These are phyloP conservation scores for Sciurus niger DNA, from an alignment of 2,113 vertebrate genomes.

Conservation along the genomic window DNA sequence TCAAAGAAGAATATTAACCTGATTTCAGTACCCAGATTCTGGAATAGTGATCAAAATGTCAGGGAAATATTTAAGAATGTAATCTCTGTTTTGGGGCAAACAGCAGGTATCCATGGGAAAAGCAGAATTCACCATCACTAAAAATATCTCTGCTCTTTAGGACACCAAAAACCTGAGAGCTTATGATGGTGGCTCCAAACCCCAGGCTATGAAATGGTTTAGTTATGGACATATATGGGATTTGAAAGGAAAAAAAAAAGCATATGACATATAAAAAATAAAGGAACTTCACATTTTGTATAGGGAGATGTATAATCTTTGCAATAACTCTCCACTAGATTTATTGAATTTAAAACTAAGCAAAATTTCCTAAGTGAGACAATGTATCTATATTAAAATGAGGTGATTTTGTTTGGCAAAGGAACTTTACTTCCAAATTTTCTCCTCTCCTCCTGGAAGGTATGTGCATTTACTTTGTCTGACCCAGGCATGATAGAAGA, in stretches of 20 bases:
- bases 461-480: not conserved
- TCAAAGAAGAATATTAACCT: not conserved
- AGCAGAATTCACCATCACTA: not conserved
- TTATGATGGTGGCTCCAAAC: not conserved
- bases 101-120: not conserved
- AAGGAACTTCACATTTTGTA: not conserved
- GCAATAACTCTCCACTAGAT: not conserved
- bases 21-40: not conserved
- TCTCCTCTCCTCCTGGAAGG: not conserved
- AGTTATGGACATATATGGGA: not conserved
- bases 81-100: not conserved
- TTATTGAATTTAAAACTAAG: conserved; percentile 27
- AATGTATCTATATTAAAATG: not conserved
- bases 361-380: not conserved
- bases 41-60: not conserved
- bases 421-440: not conserved
- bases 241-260: not conserved
- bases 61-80: not conserved
- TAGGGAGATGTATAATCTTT: not conserved
- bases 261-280: not conserved
- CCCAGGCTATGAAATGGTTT: not conserved
- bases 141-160: not conserved
- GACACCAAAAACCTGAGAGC: not conserved
- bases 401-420: not conserved
- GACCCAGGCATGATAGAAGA: not conserved